A percentile compares a stretch with the other conserved stretches of the same genome.
These are phyloP conservation scores for Ailuropoda melanoleuca DNA, from an alignment of 2,113 vertebrate genomes.

Conservation along the genomic window DNA sequence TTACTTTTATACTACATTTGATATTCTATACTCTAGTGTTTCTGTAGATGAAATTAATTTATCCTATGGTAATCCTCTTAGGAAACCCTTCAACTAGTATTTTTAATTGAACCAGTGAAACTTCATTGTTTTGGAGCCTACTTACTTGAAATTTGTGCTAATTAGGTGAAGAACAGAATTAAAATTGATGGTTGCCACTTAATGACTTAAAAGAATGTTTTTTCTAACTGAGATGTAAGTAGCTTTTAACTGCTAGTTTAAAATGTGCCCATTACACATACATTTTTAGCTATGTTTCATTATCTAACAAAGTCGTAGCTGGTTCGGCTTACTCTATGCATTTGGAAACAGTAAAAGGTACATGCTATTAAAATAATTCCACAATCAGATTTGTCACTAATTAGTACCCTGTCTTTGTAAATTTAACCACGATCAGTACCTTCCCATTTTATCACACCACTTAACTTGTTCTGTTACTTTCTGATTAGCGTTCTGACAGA, in stretches of 20 bases:
- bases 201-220: constrained; percentile 61
- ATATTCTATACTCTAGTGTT: neutral
- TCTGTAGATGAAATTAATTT: constrained; percentile 44
- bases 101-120: constrained; percentile 55
- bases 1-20: neutral
- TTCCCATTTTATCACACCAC: neutral
- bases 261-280: constrained; percentile 48
- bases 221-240: constrained; percentile 57
- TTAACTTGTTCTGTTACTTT: neutral
- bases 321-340: constrained; percentile 4
- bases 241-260: constrained; percentile 58
- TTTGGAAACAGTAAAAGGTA: constrained; percentile 32
- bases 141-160: constrained; percentile 69
- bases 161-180: constrained; percentile 70
- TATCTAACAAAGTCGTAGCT: constrained; percentile 35
- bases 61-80: neutral
- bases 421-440: neutral
- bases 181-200: constrained; percentile 66
- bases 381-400: neutral
- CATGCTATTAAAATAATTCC: constrained; percentile 31
- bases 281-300: constrained; percentile 56
- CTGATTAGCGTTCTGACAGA: neutral
- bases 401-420: constrained; percentile 31
- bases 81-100: constrained; percentile 24
- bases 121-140: constrained; percentile 54